Evolutionary conservation across 35 echinoderm and acorn worm genomes (phyloP).

Genomic region (Anneissia japonica): DNA sequence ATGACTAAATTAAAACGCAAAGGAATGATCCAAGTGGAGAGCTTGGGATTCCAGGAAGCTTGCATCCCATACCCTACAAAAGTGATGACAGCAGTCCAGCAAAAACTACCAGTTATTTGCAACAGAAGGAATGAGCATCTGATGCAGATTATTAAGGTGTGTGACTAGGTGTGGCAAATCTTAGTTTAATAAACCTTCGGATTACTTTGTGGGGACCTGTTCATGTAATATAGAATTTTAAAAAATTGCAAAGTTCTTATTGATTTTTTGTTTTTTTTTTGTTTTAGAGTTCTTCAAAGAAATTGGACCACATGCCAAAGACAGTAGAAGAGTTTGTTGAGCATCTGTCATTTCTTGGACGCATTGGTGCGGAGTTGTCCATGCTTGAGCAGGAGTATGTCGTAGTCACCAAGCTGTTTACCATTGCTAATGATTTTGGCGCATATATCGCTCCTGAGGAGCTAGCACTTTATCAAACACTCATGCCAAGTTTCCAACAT

Average conservation of each 20-base stretch:
- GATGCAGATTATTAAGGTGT: constrained; percentile 87
- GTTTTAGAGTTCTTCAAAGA: constrained; percentile 86
- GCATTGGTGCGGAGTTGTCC: constrained; percentile 67
- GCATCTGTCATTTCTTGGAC: constrained; percentile 74
- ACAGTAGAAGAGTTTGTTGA: constrained; percentile 93
- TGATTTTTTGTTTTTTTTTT: neutral
- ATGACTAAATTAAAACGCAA: constrained; percentile 56
- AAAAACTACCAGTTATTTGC: constrained; percentile 69
- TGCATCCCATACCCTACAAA: constrained; percentile 79
- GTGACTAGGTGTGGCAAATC: too few species aligned
- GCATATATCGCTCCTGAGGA: constrained; percentile 85
- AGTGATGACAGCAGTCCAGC: constrained; percentile 54
- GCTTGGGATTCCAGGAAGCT: constrained; percentile 40
- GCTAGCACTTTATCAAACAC: constrained; percentile 90
- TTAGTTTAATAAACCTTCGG: too few species aligned
- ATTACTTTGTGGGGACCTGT: too few species aligned
- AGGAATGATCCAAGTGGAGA: constrained; percentile 77
- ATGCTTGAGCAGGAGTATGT: constrained; percentile 80
- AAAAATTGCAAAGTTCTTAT: neutral
- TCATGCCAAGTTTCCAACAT: constrained; percentile 99
- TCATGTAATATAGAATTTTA: too few species aligned
- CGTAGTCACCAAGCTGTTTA: constrained; percentile 85
- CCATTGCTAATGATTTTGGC: constrained; percentile 87
- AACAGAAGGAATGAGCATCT: constrained; percentile 89
- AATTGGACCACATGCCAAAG: constrained; percentile 69